Percentiles rank a stretch among this genome's conserved stretches.
These are phyloP conservation scores for Tyto alba DNA, from an alignment of 2,113 vertebrate genomes.

Conservation along the genomic window DNA sequence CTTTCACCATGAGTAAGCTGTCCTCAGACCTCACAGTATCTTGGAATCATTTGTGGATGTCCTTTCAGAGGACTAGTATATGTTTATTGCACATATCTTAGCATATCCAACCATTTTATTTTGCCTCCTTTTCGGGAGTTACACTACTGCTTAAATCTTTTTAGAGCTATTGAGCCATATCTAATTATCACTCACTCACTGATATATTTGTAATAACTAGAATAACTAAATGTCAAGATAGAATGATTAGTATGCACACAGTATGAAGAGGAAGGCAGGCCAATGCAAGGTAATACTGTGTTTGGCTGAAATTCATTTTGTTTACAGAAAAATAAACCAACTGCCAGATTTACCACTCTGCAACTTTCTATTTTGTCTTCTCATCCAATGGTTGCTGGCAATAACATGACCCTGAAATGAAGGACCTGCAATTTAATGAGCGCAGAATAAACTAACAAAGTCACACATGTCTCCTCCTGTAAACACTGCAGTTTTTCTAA, in stretches of 20 bases:
- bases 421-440: background rate
- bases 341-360: background rate
- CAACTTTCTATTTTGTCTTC: background rate
- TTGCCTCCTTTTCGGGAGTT: background rate
- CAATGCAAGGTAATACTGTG: background rate
- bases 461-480: background rate
- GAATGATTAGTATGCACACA: background rate
- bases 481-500: background rate
- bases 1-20: background rate
- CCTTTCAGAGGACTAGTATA: background rate
- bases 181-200: background rate
- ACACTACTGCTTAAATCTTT: background rate
- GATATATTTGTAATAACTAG: background rate
- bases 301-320: background rate
- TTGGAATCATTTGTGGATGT: background rate
- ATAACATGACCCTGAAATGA: background rate
- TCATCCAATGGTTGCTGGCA: background rate
- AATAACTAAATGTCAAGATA: background rate
- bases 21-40: background rate
- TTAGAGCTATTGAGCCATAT: background rate
- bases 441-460: background rate
- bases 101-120: background rate
- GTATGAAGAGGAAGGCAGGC: background rate
- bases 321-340: conserved; percentile 13
- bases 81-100: background rate